These are phyloP conservation scores for Accipiter virgatus DNA, from an alignment of 2,113 vertebrate species.

Conservation along the genomic window DNA sequence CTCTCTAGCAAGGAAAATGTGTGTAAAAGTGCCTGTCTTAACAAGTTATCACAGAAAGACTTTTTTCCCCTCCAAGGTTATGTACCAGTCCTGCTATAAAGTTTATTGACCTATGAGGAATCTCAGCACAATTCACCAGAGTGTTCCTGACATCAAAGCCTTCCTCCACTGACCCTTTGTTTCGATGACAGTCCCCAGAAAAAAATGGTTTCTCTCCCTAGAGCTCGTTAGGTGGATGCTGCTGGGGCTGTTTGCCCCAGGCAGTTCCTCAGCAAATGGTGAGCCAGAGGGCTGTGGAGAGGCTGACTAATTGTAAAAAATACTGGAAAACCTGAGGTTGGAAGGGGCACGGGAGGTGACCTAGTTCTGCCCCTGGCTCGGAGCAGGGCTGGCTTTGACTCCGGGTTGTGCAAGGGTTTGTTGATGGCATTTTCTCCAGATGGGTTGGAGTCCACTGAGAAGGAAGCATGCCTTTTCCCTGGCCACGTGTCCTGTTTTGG, in stretches of 20 bases:
- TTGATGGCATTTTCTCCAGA: background rate
- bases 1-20: background rate
- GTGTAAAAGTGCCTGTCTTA: background rate
- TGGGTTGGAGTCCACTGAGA: background rate
- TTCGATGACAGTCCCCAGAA: background rate
- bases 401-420: background rate
- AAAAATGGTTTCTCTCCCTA: background rate
- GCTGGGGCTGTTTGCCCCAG: background rate
- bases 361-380: background rate
- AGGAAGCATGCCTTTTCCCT: background rate
- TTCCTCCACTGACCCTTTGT: background rate
- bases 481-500: rapidly evolving
- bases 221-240: background rate
- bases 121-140: background rate
- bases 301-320: background rate
- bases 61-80: background rate
- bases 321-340: background rate
- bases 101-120: constrained; percentile 38
- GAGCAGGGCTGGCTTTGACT: background rate
- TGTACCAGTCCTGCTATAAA: constrained; percentile 16
- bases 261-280: background rate
- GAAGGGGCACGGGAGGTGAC: background rate
- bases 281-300: background rate
- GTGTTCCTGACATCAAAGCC: constrained; percentile 24
- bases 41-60: background rate